Evolutionary conservation across 2,888 invertebrate species (phyloP), one percentile per base, ranked within the genome.

Genomic region (Rapana venosa): DNA sequence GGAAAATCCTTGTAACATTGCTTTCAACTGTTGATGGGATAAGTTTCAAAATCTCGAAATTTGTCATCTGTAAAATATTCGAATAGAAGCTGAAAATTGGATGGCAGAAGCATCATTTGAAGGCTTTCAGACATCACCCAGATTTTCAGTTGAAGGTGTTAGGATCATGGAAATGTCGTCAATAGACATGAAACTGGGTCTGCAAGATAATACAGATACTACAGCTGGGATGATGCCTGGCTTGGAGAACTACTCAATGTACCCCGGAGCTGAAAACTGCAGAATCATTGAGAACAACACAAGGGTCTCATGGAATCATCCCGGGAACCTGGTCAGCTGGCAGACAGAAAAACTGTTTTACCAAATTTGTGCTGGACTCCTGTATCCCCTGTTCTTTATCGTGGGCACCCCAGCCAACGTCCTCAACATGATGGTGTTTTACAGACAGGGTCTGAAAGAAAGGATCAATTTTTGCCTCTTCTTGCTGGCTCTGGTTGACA

Each of bases 361-460:
- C 61, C 30, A 61, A 61, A 30, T 86, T 32, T 61, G 30, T 30
- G 32, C 86, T 4, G 86, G 47, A 13, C 20, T 86, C 32, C 30
- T 86, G 17, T n/a, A 61, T 22, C 86, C 86, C 30, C 4, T 86
- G 26, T 32, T 86, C 5, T 86, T 61, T 30, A 5, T 86, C 32
- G 8, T 86, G 47, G 86, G 86, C 15, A n/a, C 66, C 20, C 86
- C 86, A 22, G 32, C 61, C 35, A 86, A 86, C 86, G 5, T 58
- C 61, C n/a, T 86, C 61, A 86, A 86, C 86, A 86, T 86, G 86
- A 6, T 61, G 61, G 86, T 86, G 32, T 86, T 86, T n/a, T 86
- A 61, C 56, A 86, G n/a, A 32, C 86, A 86, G 32, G 47, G 47
- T 47, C 47, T 83, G 47, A 83, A 56, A 26, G 56, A 83, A 47